Base-by-base conservation (phyloP, 2,888 invertebrate species). In the Aphidius colemani region DNA sequence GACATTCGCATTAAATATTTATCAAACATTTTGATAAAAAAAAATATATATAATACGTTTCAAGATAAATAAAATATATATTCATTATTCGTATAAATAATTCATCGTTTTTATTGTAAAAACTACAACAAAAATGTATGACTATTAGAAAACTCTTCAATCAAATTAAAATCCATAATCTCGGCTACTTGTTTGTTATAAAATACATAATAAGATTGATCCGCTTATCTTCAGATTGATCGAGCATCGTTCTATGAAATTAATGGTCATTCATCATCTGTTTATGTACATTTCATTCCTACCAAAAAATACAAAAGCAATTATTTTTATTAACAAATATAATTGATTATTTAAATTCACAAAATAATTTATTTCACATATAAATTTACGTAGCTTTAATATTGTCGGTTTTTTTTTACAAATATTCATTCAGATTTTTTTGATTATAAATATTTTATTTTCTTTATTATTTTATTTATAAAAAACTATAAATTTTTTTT, bases 211-310 rank as follows among this genome's bases (percentile, higher is more conserved):
- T 75, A 72, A 72, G 68, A 73, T 74, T 74, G 71, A 75, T 75
- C 75, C 75, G 75, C 73, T 77, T 76, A 76, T 75, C 75, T 74
- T 69, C 70, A 76, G 77, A 77, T 75, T 74, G 77, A 76, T 77
- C 74, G 74, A 69, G 69, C 71, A 69, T 68, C 59, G 65, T 64
- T 59, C 65, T 61, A 69, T 70, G 71, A 70, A 72, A 70, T 71
- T 66, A 67, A 56, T 63, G 58, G 66, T 68, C 74, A 77, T 76
- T 75, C 68, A 76, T 76, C 75, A 76, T 69, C 66, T 70, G 72
- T 69, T 44, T 45, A 45, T n/a, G 7, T 45, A n/a, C 7, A 6
- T 45, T 45, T 8, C 7, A 6, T 3, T 6, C n/a, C n/a, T 4
- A 45, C 4, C 45, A 10, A 45, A 45, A 18, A 50, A 50, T 50